Percentiles rank a stretch among this genome's conserved stretches.
Conservation (phyloP, 1,140 invertebrate genomes). For the Eurosta solidaginis region DNA sequence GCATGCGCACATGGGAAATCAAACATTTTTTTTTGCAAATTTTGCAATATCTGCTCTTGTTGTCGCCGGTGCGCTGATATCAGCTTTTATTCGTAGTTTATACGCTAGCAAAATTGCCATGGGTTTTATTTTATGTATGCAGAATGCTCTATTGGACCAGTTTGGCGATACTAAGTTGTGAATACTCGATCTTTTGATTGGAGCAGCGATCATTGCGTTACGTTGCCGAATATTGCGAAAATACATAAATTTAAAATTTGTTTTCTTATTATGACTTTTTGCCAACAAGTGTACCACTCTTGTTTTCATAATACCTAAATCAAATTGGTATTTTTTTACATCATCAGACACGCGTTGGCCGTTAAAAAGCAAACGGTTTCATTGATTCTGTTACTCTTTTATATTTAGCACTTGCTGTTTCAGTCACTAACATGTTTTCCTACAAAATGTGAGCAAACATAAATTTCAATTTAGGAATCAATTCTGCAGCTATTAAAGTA, state of each 20-base stretch:
- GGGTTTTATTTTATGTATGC: not conserved
- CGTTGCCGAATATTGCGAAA: slow-evolving; percentile 14
- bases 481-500: too few species aligned
- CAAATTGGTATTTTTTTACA: not conserved
- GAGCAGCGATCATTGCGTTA: slow-evolving; percentile 5
- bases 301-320: not conserved
- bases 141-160: slow-evolving; percentile 9
- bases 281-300: not conserved
- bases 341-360: not conserved
- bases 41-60: not conserved
- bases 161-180: not conserved
- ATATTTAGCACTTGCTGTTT: not conserved
- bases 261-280: not conserved
- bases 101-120: not conserved
- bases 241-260: not conserved
- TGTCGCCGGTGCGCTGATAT: not conserved
- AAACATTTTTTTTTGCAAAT: not conserved
- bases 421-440: not conserved
- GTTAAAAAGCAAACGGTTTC: not conserved
- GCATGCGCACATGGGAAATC: not conserved
- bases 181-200: not conserved
- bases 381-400: not conserved
- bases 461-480: not conserved
- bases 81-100: not conserved
- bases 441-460: not conserved